Evolutionary conservation across 1,140 invertebrate genomes (phyloP).

Genomic region (Camponotus vicinus): DNA sequence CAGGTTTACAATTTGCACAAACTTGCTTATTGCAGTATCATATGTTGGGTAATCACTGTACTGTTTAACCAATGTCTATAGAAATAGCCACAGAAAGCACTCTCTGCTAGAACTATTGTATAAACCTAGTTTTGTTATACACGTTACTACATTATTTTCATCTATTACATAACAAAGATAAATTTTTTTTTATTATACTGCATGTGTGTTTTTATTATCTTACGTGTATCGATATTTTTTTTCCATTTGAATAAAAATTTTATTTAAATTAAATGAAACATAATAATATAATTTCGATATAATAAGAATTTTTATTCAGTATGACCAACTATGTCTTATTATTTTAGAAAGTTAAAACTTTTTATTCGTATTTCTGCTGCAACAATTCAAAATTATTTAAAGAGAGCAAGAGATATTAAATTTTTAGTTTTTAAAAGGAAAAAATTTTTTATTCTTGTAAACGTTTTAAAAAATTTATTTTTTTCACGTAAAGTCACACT

Average conservation of each 20-base stretch:
- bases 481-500: neutral
- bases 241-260: neutral
- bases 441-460: too few species aligned
- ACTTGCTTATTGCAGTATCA: slow-evolving; percentile 21
- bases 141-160: slow-evolving; percentile 19
- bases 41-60: slow-evolving; percentile 30
- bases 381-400: neutral
- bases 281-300: neutral
- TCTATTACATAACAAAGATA: slow-evolving; percentile 35
- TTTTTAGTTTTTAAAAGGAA: neutral
- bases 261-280: slow-evolving; percentile 25
- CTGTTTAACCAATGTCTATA: slow-evolving; percentile 28
- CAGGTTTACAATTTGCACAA: slow-evolving; percentile 14
- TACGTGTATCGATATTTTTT: neutral
- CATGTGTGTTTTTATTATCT: neutral
- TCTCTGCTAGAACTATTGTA: slow-evolving; percentile 13
- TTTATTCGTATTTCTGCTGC: neutral
- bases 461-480: neutral
- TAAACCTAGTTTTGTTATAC: slow-evolving; percentile 47
- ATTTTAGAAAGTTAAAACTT: neutral
- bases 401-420: neutral
- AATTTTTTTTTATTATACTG: neutral
- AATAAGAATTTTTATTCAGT: neutral
- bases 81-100: slow-evolving; percentile 27
- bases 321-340: neutral